Evolutionary conservation across 2,113 vertebrate species (phyloP).

Genomic region (Urocynchramus pylzowi): DNA sequence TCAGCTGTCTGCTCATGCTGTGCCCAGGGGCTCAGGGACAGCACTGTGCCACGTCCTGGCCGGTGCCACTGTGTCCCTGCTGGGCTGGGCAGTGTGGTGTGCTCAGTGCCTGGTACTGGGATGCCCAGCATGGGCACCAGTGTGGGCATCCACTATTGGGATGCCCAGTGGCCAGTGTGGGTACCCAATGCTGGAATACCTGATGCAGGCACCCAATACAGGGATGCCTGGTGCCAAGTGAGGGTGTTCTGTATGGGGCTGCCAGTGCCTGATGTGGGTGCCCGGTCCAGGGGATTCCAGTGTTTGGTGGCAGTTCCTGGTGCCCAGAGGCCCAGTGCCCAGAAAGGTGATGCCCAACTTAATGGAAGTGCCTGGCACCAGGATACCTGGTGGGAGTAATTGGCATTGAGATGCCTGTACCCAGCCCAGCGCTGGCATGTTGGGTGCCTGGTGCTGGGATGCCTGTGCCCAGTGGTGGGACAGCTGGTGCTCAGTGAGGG

Average conservation of each 20-base stretch:
- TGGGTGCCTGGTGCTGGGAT: background rate
- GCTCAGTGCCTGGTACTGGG: background rate
- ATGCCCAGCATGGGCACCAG: too few relatives aligned
- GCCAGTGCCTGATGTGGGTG: background rate
- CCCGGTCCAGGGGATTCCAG: too few relatives aligned
- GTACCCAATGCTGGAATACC: background rate
- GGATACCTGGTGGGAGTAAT: background rate
- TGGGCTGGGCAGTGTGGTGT: too few relatives aligned
- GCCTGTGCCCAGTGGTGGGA: background rate
- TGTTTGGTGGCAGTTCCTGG: background rate
- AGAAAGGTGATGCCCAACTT: background rate
- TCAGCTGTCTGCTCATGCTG: background rate
- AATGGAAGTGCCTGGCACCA: too few relatives aligned
- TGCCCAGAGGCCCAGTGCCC: background rate
- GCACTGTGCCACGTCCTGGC: background rate
- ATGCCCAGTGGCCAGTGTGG: background rate
- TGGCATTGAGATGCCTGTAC: background rate
- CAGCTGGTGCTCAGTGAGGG: background rate
- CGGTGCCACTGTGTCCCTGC: rapidly evolving
- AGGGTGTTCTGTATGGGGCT: background rate
- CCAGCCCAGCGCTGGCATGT: too few relatives aligned
- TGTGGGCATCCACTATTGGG: background rate
- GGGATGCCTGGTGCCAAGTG: background rate
- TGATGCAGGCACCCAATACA: background rate
- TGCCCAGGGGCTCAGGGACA: rapidly evolving